Evolutionary conservation across 1,140 invertebrate species (phyloP).

Genomic region (Zeugodacus cucurbitae): DNA sequence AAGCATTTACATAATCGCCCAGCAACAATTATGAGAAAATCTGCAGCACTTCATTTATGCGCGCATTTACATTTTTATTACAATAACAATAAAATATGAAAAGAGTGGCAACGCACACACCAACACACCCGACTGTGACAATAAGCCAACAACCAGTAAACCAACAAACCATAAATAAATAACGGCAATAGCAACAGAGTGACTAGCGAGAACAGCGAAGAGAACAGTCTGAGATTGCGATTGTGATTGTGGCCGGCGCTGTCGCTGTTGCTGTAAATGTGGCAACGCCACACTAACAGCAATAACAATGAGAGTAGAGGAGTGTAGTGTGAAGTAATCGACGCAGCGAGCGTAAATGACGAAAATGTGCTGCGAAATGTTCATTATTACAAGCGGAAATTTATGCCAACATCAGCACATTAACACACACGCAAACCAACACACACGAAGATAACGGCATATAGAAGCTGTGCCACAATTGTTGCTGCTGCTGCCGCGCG

Average conservation of each 20-base stretch:
- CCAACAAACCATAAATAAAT: slow-evolving; percentile 37
- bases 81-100: slow-evolving; percentile 16
- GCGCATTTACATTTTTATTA: slow-evolving; percentile 13
- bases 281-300: not conserved
- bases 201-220: too few species aligned
- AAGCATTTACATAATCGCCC: not conserved
- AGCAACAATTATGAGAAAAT: slow-evolving; percentile 29
- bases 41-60: slow-evolving; percentile 21
- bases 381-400: slow-evolving; percentile 34
- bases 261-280: not conserved
- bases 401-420: not conserved
- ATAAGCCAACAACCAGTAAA: slow-evolving; percentile 7
- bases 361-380: slow-evolving; percentile 28
- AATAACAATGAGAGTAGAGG: not conserved
- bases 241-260: not conserved
- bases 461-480: not conserved
- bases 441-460: not conserved
- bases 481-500: not conserved
- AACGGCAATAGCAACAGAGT: not conserved
- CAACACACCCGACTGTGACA: not conserved
- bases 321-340: not conserved
- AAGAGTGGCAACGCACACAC: not conserved
- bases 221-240: not conserved
- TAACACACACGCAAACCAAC: not conserved
- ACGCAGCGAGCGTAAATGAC: not conserved